phyloP scores from a whole-genome alignment of 2,888 invertebrate genomes.

The Lymantria dispar region DNA sequence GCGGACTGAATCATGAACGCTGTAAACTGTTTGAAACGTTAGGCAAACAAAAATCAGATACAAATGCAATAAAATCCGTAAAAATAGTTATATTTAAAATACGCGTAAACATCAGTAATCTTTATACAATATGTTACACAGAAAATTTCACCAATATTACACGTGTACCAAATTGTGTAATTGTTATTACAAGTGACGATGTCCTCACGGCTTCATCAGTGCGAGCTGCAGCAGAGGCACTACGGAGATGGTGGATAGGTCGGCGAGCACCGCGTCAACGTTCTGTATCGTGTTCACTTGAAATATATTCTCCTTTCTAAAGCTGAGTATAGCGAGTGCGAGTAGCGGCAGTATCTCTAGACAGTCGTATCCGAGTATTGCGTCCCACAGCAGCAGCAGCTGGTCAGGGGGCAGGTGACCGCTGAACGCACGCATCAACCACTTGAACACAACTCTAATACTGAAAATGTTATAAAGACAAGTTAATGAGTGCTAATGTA shows the following conservation, averaged over 20 bases:
- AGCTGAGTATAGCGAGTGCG: conserved; percentile 92
- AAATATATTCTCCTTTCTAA: conserved; percentile 92
- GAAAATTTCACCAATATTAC: no score
- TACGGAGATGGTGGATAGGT: conserved; percentile 93
- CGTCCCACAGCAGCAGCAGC: conserved; percentile 95
- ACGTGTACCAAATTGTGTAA: neutral
- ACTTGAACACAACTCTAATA: conserved; percentile 95
- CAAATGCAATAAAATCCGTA: no score
- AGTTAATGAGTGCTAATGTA: neutral
- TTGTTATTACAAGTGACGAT: conserved; percentile 9
- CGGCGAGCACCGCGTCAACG: conserved; percentile 93
- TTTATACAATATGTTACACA: no score
- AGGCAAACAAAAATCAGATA: no score
- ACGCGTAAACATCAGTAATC: no score
- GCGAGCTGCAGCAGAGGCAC: conserved; percentile 92
- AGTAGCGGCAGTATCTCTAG: conserved; percentile 94
- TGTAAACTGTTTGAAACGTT: no score
- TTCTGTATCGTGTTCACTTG: conserved; percentile 88
- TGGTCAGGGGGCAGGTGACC: conserved; percentile 97
- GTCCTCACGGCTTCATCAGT: conserved; percentile 79
- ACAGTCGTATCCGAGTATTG: conserved; percentile 94
- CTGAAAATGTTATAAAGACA: conserved; percentile 76
- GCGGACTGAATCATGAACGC: no score
- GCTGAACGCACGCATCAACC: conserved; percentile 98
- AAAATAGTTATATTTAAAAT: no score